These are phyloP conservation scores for Smittia aterrima DNA, from an alignment of 2,888 invertebrate genomes.

Conservation along the genomic window DNA sequence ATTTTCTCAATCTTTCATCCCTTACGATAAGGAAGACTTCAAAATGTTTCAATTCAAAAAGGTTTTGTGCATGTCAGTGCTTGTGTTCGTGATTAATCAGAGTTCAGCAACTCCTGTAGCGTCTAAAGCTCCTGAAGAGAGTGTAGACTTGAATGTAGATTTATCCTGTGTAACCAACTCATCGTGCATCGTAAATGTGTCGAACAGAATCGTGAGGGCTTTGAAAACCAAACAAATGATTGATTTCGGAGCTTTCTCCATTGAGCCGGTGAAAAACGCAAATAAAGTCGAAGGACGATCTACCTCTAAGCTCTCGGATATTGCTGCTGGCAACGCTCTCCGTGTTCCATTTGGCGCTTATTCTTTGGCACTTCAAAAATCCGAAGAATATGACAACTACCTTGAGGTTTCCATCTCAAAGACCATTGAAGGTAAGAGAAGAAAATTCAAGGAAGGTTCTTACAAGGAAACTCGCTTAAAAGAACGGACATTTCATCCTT, in stretches of 20 bases:
- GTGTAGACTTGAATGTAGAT: conserved; percentile 49
- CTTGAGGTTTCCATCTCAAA: conserved; percentile 52
- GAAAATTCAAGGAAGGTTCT: neutral
- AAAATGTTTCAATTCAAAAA: conserved; percentile 23
- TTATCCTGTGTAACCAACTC: conserved; percentile 62
- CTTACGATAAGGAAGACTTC: neutral
- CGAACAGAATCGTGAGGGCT: conserved; percentile 56
- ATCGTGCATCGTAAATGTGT: conserved; percentile 59
- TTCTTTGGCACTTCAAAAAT: conserved; percentile 52
- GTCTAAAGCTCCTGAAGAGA: conserved; percentile 48
- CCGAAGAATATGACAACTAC: conserved; percentile 51
- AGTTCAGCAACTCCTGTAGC: neutral
- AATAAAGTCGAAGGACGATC: conserved; percentile 45
- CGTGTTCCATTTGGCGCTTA: conserved; percentile 52
- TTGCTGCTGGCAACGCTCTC: conserved; percentile 51
- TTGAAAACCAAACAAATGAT: conserved; percentile 58
- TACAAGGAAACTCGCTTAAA: neutral
- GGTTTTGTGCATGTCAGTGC: conserved; percentile 21
- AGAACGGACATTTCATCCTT: neutral
- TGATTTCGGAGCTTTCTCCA: conserved; percentile 58
- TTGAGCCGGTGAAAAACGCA: conserved; percentile 55
- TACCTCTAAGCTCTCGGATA: conserved; percentile 49
- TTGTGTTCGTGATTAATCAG: conserved; percentile 14
- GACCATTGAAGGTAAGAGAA: conserved; percentile 50
- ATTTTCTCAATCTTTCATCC: neutral